phyloP scores from a whole-genome alignment of 2,888 invertebrate species.

The Phortica okadai region DNA sequence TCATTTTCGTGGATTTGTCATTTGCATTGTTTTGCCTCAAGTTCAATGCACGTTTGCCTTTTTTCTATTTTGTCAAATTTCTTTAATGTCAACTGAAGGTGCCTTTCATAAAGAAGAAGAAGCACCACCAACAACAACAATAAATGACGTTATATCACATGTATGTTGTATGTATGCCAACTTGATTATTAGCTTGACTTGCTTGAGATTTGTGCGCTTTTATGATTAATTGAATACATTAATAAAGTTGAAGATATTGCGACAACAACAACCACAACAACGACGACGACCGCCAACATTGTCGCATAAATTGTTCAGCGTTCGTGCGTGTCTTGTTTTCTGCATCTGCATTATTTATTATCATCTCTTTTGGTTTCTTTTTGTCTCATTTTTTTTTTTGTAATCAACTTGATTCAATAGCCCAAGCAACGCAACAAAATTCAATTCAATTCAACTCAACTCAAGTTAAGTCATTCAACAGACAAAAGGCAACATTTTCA shows the following conservation, averaged over 20 bases:
- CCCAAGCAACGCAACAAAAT: neutral
- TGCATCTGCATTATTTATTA: too few species aligned
- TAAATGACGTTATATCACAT: neutral
- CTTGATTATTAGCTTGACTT: neutral
- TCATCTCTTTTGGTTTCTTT: neutral
- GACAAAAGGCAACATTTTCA: neutral
- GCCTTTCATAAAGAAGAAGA: too few species aligned
- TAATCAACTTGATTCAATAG: too few species aligned
- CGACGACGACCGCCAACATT: neutral
- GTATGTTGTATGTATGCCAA: neutral
- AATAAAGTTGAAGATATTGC: conserved; percentile 8
- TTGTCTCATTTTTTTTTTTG: too few species aligned
- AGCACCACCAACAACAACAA: neutral
- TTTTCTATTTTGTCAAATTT: too few species aligned
- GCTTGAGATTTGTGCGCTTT: neutral
- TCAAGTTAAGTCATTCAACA: neutral
- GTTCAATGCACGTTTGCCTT: too few species aligned
- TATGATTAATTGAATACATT: conserved; percentile 29
- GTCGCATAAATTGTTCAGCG: conserved; percentile 21
- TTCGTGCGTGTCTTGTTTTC: neutral
- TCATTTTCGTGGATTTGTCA: too few species aligned
- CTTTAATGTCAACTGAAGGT: too few species aligned
- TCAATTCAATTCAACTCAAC: neutral
- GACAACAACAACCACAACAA: conserved; percentile 8
- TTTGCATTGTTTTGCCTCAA: too few species aligned